Base-by-base conservation (phyloP, 2,888 invertebrate genomes). In the Griposia aprilina region DNA sequence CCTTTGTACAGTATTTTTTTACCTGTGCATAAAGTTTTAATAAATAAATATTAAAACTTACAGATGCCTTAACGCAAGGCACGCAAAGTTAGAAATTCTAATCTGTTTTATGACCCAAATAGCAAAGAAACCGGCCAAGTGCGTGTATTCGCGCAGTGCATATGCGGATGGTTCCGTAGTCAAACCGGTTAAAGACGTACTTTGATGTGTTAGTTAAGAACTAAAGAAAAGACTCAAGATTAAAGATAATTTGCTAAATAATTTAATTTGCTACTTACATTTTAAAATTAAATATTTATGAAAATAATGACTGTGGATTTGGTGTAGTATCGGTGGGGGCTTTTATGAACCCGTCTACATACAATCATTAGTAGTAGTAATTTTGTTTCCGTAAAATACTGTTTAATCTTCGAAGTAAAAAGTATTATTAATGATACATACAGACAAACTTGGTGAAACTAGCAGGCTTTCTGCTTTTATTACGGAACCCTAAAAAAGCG, bases 11-110 rank as follows among this genome's bases (percentile, higher is more conserved):
- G n/a, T n/a, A n/a, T n/a, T n/a, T n/a, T n/a, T n/a, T n/a, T n/a
- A n/a, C n/a, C n/a, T n/a, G n/a, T n/a, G n/a, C n/a, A n/a, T n/a
- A n/a, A n/a, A n/a, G n/a, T n/a, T n/a, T n/a, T n/a, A n/a, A n/a
- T n/a, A n/a, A n/a, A n/a, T n/a, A n/a, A n/a, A n/a, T 55, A 66
- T 60, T 36, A 52, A 66, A 74, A 50, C 59, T 75, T 74, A 59
- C 82, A 66, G 82, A 74, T 75, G 23, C 8, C 48, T 48, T 74
- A 52, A 48, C 26, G 17, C 17, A 52, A 74, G 75, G 52, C 66
- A 79, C 52, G 66, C 17, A 10, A 48, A 20, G 17, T 41, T 52
- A 36, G 7, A 45, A 81, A n/a, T 41, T 57, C 5, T n/a, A 45
- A 74, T 65, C 23, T 13, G 41, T 59, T 74, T 79, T 66, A 66